Evolutionary conservation across 1,140 invertebrate genomes (phyloP).

Genomic region (Scaptomyza graminum): DNA sequence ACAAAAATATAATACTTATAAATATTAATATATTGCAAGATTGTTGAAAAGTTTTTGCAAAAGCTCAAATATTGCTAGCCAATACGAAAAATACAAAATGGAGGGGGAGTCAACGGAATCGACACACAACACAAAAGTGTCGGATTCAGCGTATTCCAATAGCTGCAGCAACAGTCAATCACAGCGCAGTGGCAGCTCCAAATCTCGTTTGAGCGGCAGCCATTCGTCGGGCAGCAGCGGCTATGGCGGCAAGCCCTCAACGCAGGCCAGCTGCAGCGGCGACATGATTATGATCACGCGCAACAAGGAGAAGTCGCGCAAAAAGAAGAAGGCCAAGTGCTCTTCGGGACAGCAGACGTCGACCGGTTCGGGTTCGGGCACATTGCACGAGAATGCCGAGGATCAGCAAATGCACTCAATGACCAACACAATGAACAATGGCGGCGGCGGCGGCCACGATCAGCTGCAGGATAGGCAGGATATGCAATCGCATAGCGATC

Average conservation of each 20-base stretch:
- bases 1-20: constrained; percentile 2
- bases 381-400: constrained; percentile 43
- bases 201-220: constrained; percentile 90
- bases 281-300: constrained; percentile 84
- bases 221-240: constrained; percentile 91
- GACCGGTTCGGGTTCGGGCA: not conserved
- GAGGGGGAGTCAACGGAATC: constrained; percentile 82
- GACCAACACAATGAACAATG: not conserved
- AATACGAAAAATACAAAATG: constrained; percentile 63
- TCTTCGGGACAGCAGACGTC: constrained; percentile 22
- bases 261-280: constrained; percentile 85
- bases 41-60: not conserved
- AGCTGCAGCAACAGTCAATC: constrained; percentile 91
- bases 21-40: no score
- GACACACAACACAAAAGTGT: constrained; percentile 86
- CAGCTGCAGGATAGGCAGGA: constrained; percentile 27
- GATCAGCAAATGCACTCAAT: constrained; percentile 14
- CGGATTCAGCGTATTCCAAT: constrained; percentile 91
- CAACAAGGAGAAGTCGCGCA: constrained; percentile 84
- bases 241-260: constrained; percentile 88
- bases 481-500: not conserved
- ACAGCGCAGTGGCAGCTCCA: constrained; percentile 90
- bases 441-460: constrained; percentile 2
- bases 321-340: constrained; percentile 84
- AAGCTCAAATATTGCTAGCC: not conserved